Conservation (phyloP, 2,888 invertebrate species). For the Odontothrips loti region DNA sequence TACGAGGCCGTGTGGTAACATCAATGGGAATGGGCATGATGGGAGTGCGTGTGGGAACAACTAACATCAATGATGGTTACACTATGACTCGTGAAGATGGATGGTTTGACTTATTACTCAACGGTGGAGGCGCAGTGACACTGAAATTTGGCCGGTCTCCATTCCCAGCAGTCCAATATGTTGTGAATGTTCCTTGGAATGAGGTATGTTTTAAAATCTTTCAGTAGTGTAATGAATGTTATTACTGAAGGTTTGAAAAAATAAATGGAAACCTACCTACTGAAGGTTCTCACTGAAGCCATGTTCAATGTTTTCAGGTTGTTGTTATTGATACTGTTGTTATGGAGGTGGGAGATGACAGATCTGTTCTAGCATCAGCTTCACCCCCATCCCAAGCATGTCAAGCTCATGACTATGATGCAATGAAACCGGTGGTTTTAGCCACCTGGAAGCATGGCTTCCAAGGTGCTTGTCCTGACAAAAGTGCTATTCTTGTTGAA, state of each 20-base stretch:
- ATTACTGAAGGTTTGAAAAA: not conserved
- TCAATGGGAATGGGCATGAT: slow-evolving; percentile 88
- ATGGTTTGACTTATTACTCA: slow-evolving; percentile 97
- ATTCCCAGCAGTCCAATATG: slow-evolving; percentile 80
- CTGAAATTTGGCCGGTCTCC: slow-evolving; percentile 90
- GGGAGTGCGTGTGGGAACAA: slow-evolving; percentile 92
- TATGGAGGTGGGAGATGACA: slow-evolving; percentile 79
- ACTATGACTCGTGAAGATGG: slow-evolving; percentile 88
- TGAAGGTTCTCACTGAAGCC: not conserved
- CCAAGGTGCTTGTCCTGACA: slow-evolving; percentile 90
- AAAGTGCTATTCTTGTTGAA: slow-evolving; percentile 83
- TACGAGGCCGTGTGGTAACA: slow-evolving; percentile 90
- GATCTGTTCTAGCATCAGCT: slow-evolving; percentile 50
- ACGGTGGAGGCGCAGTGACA: slow-evolving; percentile 97
- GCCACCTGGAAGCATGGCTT: slow-evolving; percentile 95
- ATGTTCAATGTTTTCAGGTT: slow-evolving; percentile 55
- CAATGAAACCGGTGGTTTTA: slow-evolving; percentile 88
- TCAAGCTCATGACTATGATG: slow-evolving; percentile 81
- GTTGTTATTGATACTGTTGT: slow-evolving; percentile 85
- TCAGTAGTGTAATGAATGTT: not conserved
- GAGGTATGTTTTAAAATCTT: slow-evolving; percentile 54
- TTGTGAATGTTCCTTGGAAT: slow-evolving; percentile 94
- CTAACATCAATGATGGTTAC: slow-evolving; percentile 91
- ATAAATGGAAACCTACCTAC: slow-evolving; percentile 28
- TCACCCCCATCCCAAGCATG: slow-evolving; percentile 66